Evolutionary conservation across 2,888 invertebrate genomes (phyloP).

Genomic region (Hypomecis punctinalis): DNA sequence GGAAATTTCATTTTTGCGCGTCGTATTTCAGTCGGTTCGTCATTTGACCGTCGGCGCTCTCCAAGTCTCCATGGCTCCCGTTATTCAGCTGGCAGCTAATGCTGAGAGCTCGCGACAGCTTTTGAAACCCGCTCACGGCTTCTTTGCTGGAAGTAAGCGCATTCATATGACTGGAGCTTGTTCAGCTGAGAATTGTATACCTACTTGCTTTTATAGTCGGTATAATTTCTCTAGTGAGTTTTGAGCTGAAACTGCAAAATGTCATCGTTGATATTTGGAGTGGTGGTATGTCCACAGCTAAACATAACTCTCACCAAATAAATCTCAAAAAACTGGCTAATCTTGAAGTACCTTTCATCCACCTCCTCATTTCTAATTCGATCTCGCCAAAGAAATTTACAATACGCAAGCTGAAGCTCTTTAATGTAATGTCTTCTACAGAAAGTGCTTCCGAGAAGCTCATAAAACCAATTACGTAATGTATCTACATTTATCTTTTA

Average conservation of each 20-base stretch:
- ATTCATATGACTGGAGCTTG: conserved; percentile 24
- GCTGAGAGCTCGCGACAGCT: conserved; percentile 54
- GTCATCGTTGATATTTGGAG: too few species aligned
- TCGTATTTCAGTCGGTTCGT: conserved; percentile 16
- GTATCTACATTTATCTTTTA: conserved; percentile 7
- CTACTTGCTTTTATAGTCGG: not conserved
- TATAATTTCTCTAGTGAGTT: not conserved
- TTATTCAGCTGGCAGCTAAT: conserved; percentile 56
- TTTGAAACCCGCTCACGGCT: conserved; percentile 44
- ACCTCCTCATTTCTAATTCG: too few species aligned
- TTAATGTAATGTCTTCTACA: too few species aligned
- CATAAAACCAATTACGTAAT: conserved; percentile 13
- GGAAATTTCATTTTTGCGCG: conserved; percentile 27
- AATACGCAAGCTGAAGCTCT: too few species aligned
- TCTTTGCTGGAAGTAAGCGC: conserved; percentile 35
- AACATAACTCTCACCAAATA: too few species aligned
- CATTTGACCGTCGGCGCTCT: conserved; percentile 24
- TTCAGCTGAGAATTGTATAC: not conserved
- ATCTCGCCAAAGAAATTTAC: too few species aligned
- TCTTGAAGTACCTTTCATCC: too few species aligned
- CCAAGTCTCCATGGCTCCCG: conserved; percentile 45
- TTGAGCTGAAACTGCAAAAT: too few species aligned
- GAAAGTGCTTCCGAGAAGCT: conserved; percentile 7
- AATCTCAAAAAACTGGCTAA: too few species aligned
- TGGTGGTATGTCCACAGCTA: too few species aligned